phyloP scores from a whole-genome alignment of 2,888 invertebrate species.

The Trypoxylon attenuatum region DNA sequence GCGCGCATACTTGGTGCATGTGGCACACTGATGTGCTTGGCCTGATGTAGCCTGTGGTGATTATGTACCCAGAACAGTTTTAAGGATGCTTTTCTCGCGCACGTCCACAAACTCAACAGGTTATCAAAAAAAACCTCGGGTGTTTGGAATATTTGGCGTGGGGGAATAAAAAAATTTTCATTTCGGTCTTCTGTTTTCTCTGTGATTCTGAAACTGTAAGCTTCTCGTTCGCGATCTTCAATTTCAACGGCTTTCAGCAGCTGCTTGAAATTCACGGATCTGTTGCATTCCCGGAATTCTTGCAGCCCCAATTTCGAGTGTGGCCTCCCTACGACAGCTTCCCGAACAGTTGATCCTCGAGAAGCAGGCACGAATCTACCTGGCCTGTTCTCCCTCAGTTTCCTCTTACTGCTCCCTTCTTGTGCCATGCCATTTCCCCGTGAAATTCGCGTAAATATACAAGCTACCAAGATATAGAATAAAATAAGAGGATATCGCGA shows the following conservation, averaged over 20 bases:
- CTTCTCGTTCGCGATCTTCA: slow-evolving; percentile 22
- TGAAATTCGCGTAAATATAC: neutral
- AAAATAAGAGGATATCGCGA: no score
- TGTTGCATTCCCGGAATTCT: slow-evolving; percentile 28
- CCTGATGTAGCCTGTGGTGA: neutral
- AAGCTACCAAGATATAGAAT: neutral
- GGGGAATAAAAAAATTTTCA: neutral
- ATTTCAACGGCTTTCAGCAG: slow-evolving; percentile 24
- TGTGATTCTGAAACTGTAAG: neutral
- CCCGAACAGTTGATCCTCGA: slow-evolving; percentile 6
- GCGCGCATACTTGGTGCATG: neutral
- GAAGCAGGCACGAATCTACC: slow-evolving; percentile 8
- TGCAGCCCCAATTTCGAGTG: slow-evolving; percentile 30
- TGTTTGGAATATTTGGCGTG: no score
- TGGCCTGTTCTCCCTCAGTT: neutral
- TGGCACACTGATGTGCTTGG: no score
- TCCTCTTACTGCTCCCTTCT: neutral
- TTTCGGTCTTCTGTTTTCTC: no score
- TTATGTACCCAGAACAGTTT: neutral
- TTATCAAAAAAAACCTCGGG: neutral
- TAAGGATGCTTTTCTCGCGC: neutral
- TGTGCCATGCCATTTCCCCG: neutral
- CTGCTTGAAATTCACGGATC: slow-evolving; percentile 17
- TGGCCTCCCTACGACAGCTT: slow-evolving; percentile 9
- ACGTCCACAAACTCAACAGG: neutral